phyloP scores from a whole-genome alignment of 2,797 vertebrate species.

The Aratinga solstitialis region DNA sequence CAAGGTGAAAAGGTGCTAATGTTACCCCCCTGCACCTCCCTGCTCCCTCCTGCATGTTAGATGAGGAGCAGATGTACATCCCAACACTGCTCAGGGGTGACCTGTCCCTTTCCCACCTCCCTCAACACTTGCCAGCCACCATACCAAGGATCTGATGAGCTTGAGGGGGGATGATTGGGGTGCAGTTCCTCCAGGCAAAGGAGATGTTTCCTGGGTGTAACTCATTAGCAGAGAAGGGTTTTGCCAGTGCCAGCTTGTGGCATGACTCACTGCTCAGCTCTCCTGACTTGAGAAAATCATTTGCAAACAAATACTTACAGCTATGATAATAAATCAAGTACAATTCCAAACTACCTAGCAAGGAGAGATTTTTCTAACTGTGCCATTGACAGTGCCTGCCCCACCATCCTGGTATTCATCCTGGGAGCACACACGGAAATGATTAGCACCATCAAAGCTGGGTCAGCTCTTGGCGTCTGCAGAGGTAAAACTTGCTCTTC shows the following conservation, averaged over 20 bases:
- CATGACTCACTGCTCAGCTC: not conserved
- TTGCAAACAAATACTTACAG: not conserved
- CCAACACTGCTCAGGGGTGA: not conserved
- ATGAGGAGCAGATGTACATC: rapidly evolving
- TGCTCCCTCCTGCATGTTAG: not conserved
- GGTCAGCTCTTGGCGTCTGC: not conserved
- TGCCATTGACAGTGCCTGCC: not conserved
- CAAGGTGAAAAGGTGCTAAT: not conserved
- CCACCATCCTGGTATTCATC: not conserved
- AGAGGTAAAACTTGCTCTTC: not conserved
- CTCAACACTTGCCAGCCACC: not conserved
- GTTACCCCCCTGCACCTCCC: not conserved
- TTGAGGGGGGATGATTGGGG: not conserved
- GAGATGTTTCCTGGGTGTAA: not conserved
- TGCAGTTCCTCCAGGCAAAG: not conserved
- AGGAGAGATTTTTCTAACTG: not conserved
- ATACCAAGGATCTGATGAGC: not conserved
- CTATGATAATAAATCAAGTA: not conserved
- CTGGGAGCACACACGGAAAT: rapidly evolving
- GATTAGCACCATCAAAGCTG: rapidly evolving
- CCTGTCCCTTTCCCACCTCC: not conserved
- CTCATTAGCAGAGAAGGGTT: not conserved
- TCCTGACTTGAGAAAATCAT: not conserved
- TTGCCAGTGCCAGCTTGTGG: not conserved
- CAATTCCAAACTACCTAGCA: not conserved